Percentiles rank a stretch among this genome's conserved stretches.
Conservation (phyloP, 1,140 invertebrate genomes). For the Caenorhabditis briggsae region DNA sequence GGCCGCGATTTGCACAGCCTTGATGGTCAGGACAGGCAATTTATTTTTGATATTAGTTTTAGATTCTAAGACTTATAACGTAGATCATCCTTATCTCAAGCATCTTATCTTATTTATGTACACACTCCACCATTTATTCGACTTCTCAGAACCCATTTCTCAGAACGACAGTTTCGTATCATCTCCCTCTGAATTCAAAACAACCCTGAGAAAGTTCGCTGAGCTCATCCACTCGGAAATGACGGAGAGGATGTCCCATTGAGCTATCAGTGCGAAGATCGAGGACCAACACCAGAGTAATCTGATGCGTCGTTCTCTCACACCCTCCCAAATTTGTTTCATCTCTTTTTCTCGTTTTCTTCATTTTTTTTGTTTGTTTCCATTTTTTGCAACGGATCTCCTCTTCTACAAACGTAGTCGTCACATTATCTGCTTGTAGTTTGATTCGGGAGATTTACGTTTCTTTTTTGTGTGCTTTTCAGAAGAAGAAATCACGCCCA, state of each 20-base stretch:
- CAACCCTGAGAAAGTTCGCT: background rate
- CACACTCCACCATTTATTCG: background rate
- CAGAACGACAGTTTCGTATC: too few species aligned
- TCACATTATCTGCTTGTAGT: background rate
- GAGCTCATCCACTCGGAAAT: constrained; percentile 14
- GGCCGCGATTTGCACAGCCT: too few species aligned
- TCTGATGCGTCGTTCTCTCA: constrained; percentile 13
- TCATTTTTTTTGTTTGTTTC: constrained; percentile 32
- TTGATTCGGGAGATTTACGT: background rate
- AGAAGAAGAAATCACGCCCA: background rate
- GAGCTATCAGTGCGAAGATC: constrained; percentile 37
- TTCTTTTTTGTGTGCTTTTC: too few species aligned
- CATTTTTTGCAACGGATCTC: constrained; percentile 12
- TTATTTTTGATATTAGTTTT: too few species aligned
- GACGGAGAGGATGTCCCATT: constrained; percentile 6
- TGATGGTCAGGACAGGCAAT: too few species aligned
- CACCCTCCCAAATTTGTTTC: constrained; percentile 31
- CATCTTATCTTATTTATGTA: too few species aligned
- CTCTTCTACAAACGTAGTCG: too few species aligned
- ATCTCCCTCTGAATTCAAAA: too few species aligned
- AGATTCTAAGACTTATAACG: too few species aligned
- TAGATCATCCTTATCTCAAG: too few species aligned
- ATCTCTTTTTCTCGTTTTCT: background rate
- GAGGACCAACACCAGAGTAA: background rate
- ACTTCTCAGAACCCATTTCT: background rate